Evolutionary conservation across 2,888 invertebrate species (phyloP).

Genomic region (Pandemis cinnamomeana): DNA sequence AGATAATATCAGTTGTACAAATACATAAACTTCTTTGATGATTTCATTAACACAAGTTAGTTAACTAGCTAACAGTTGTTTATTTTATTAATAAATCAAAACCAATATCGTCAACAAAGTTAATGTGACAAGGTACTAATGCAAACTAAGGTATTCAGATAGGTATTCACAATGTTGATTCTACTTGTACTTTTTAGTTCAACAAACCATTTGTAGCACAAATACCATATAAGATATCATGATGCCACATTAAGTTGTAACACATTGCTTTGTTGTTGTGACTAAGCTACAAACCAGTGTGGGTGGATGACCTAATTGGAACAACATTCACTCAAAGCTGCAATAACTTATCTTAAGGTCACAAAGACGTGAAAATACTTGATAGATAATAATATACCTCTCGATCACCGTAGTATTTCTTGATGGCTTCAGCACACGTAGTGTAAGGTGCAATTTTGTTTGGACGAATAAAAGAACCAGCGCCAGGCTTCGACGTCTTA

Average conservation of each 20-base stretch:
- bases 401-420: slow-evolving; percentile 75
- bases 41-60: too few species aligned
- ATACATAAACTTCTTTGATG: too few species aligned
- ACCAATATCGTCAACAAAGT: too few species aligned
- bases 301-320: slow-evolving; percentile 55
- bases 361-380: background rate
- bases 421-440: slow-evolving; percentile 90
- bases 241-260: background rate
- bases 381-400: slow-evolving; percentile 61
- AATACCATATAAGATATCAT: slow-evolving; percentile 1
- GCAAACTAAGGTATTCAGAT: too few species aligned
- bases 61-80: too few species aligned
- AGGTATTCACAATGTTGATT: too few species aligned
- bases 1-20: too few species aligned
- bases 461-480: slow-evolving; percentile 95
- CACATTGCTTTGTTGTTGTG: slow-evolving; percentile 28
- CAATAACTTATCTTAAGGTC: slow-evolving; percentile 3
- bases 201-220: slow-evolving; percentile 22
- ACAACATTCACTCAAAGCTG: slow-evolving; percentile 2
- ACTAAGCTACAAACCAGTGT: slow-evolving; percentile 44
- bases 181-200: background rate
- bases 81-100: too few species aligned
- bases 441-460: slow-evolving; percentile 90
- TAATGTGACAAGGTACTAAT: too few species aligned
- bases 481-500: slow-evolving; percentile 88